Evolutionary conservation across 2,797 vertebrate genomes (phyloP).

Genomic region (Microctenopoma steveboyesi): DNA sequence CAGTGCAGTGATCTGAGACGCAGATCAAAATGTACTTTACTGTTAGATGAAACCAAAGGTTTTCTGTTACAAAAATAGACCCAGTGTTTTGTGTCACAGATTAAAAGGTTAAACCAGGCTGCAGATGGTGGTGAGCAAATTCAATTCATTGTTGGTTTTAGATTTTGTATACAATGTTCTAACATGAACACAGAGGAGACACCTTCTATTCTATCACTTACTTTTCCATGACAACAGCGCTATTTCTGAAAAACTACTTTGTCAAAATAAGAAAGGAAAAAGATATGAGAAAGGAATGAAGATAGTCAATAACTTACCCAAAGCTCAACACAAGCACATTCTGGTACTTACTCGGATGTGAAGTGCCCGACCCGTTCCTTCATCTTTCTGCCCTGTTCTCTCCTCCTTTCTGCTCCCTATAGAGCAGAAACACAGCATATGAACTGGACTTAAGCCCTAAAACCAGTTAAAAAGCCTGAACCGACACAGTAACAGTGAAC

Average conservation of each 20-base stretch:
- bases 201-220: too few species aligned
- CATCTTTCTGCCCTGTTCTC: constrained; percentile 59
- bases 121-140: too few species aligned
- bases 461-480: constrained; percentile 18
- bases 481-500: constrained; percentile 27
- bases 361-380: constrained; percentile 55
- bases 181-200: too few species aligned
- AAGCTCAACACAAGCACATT: constrained; percentile 16
- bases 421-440: constrained; percentile 71
- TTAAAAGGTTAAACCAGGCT: too few species aligned
- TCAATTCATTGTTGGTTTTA: too few species aligned
- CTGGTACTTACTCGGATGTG: constrained; percentile 74
- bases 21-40: background rate
- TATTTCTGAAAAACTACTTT: background rate
- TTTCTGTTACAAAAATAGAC: too few species aligned
- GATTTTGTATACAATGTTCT: too few species aligned
- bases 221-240: background rate
- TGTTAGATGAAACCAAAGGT: background rate
- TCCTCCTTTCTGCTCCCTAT: constrained; percentile 74
- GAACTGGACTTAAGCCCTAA: background rate
- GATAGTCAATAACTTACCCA: background rate
- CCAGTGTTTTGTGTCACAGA: too few species aligned
- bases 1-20: background rate
- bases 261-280: background rate
- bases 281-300: background rate